phyloP scores from a whole-genome alignment of 1,140 invertebrate genomes.

The Macrobrachium nipponense region DNA sequence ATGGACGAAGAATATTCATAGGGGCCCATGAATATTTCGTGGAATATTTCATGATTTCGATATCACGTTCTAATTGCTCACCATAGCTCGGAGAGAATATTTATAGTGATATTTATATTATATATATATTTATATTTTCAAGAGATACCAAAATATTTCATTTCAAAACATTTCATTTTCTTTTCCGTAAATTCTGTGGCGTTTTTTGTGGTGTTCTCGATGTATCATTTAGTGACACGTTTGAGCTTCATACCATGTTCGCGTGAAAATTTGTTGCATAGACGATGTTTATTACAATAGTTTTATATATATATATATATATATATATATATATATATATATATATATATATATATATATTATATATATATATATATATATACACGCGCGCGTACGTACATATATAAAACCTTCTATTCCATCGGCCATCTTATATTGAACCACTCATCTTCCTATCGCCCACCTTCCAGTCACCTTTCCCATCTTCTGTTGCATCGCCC shows the following conservation, averaged over 20 bases:
- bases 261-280: no score
- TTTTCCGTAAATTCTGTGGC: no score
- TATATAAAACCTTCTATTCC: conserved; percentile 1
- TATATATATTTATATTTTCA: neutral
- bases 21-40: neutral
- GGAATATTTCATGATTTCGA: neutral
- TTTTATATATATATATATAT: neutral
- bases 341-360: conserved; percentile 19
- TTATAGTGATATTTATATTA: neutral
- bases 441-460: neutral
- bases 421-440: neutral
- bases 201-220: no score
- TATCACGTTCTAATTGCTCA: conserved; percentile 5
- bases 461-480: neutral
- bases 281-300: no score
- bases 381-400: neutral
- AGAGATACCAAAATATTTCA: no score
- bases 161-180: no score
- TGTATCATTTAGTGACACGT: no score
- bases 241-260: no score
- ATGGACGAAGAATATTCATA: no score
- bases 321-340: conserved; percentile 19
- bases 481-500: neutral
- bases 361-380: conserved; percentile 4
- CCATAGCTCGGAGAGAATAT: neutral